A percentile compares a stretch with the other conserved stretches of the same genome.
Conservation (phyloP, 2,113 vertebrate species). For the Proterorhinus semilunaris region DNA sequence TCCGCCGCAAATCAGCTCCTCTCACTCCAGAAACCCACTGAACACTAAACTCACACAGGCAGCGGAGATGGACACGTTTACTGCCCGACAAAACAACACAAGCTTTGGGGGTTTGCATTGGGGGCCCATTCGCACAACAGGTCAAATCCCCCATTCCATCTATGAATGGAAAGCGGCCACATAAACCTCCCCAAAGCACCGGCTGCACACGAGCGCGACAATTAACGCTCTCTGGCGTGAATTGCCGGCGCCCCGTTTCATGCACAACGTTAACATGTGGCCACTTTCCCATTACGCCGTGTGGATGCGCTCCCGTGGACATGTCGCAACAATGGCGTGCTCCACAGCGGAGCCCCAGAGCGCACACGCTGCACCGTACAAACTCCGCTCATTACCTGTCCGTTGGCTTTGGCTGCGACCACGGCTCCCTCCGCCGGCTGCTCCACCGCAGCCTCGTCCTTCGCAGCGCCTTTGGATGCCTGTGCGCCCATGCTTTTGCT, state of each 20-base stretch:
- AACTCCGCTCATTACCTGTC: conserved; percentile 82
- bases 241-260: neutral
- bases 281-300: conserved; percentile 72
- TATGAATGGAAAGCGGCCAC: neutral
- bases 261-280: conserved; percentile 55
- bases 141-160: neutral
- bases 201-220: no score
- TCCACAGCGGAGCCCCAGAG: conserved; percentile 50
- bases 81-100: neutral
- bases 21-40: neutral
- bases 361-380: neutral
- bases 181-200: neutral
- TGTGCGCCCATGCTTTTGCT: conserved; percentile 97
- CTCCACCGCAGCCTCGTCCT: conserved; percentile 89
- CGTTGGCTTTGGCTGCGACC: conserved; percentile 91
- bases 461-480: conserved; percentile 96
- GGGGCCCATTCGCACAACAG: conserved; percentile 1
- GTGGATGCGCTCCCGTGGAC: conserved; percentile 57
- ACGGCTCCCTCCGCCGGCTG: conserved; percentile 87
- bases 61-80: neutral
- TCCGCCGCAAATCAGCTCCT: neutral
- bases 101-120: neutral
- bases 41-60: neutral
- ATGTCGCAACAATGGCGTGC: conserved; percentile 66
- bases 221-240: neutral